Evolutionary conservation across 2,888 invertebrate species (phyloP).

Genomic region (Polylopha cassiicola): DNA sequence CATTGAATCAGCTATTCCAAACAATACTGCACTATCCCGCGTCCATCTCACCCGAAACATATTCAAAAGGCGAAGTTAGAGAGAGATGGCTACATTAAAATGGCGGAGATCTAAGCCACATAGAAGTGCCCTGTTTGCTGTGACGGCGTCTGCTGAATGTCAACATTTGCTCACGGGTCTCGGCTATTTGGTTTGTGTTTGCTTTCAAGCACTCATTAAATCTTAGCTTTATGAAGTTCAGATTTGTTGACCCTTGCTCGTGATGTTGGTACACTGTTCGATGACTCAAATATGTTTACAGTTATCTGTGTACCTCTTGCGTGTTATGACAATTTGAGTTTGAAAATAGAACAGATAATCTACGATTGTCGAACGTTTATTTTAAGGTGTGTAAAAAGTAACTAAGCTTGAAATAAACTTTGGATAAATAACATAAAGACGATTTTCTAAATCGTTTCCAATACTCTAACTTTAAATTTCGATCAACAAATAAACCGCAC

Average conservation of each 20-base stretch:
- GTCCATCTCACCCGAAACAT: constrained; percentile 4
- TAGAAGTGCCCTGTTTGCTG: constrained; percentile 18
- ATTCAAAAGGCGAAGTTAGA: constrained; percentile 4
- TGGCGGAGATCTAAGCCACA: constrained; percentile 7
- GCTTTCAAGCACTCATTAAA: constrained; percentile 24
- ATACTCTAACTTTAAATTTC: no score
- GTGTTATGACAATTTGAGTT: no score
- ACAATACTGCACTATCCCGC: constrained; percentile 8
- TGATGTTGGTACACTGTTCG: constrained; percentile 18
- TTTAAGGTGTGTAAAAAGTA: no score
- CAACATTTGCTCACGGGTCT: constrained; percentile 30
- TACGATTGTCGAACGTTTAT: no score
- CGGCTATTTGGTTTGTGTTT: constrained; percentile 21
- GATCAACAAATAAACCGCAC: constrained; percentile 6
- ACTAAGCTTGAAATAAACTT: no score
- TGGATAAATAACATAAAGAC: no score
- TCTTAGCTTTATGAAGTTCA: constrained; percentile 26
- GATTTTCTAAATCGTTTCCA: no score
- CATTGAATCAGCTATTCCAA: constrained; percentile 16
- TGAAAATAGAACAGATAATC: no score
- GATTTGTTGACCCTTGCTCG: constrained; percentile 16
- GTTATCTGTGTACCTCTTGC: no score
- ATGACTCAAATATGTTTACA: no score
- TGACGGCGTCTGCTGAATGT: constrained; percentile 25
- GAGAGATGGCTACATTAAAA: constrained; percentile 19